Conservation (phyloP, 2,113 vertebrate genomes). For the Ptilonorhynchus violaceus region DNA sequence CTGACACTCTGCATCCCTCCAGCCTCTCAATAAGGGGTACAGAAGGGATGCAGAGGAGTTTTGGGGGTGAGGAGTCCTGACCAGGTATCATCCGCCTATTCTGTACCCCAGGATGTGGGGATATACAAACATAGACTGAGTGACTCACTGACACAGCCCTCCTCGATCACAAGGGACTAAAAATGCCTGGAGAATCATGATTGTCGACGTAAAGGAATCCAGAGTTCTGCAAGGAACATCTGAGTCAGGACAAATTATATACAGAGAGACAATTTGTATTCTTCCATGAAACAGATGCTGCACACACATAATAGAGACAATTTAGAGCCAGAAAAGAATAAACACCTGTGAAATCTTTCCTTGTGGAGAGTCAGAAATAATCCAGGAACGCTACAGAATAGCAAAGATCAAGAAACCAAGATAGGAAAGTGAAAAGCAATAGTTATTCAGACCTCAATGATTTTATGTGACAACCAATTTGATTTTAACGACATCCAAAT, state of each 20-base stretch:
- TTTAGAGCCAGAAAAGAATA: background rate
- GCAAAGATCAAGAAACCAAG: background rate
- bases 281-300: background rate
- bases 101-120: background rate
- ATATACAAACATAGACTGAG: background rate
- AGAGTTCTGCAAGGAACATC: background rate
- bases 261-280: background rate
- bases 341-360: background rate
- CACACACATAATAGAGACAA: background rate
- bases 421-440: background rate
- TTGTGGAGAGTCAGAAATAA: background rate
- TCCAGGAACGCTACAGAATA: background rate
- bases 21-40: background rate
- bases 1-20: background rate
- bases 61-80: background rate
- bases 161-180: background rate
- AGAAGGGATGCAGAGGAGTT: background rate
- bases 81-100: background rate
- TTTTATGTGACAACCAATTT: background rate
- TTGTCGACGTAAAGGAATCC: background rate
- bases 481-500: constrained; percentile 6
- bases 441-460: background rate
- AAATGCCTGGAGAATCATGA: background rate
- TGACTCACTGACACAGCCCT: background rate
- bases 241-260: background rate